Evolutionary conservation across 92 coral and sea anemone species (phyloP).

Genomic region (Phenganax subtilis): DNA sequence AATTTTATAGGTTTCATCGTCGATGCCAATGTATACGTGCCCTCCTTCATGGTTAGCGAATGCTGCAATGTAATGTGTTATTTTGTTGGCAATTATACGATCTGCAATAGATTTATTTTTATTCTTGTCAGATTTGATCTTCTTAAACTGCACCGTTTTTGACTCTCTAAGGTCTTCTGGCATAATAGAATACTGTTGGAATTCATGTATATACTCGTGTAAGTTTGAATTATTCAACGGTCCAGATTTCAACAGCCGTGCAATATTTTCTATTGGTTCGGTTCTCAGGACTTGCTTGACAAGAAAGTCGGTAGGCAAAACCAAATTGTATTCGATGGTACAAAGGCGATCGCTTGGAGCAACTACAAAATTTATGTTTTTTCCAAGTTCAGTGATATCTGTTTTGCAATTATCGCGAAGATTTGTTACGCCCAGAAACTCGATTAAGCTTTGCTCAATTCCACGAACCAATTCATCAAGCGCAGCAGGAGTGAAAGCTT

Average conservation of each 20-base stretch:
- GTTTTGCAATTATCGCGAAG: constrained; percentile 25
- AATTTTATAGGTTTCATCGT: constrained; percentile 33
- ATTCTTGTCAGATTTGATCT: constrained; percentile 40
- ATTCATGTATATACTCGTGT: constrained; percentile 5
- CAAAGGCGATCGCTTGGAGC: constrained; percentile 37
- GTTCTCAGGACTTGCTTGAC: constrained; percentile 40
- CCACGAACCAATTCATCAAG: constrained; percentile 42
- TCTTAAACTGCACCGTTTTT: constrained; percentile 38
- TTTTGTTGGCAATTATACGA: constrained; percentile 47
- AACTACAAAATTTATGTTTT: constrained; percentile 25
- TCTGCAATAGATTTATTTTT: constrained; percentile 46
- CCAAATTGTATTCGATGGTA: constrained; percentile 34
- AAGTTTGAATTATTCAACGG: constrained; percentile 27
- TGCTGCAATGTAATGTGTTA: constrained; percentile 37
- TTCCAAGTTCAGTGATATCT: constrained; percentile 23
- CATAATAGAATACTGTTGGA: constrained; percentile 12
- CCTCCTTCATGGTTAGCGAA: constrained; percentile 53
- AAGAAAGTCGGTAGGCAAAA: constrained; percentile 36
- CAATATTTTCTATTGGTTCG: constrained; percentile 42
- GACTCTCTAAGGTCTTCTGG: constrained; percentile 32
- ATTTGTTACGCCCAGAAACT: constrained; percentile 35
- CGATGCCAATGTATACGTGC: constrained; percentile 46
- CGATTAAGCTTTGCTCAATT: constrained; percentile 23
- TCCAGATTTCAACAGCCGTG: constrained; percentile 36
- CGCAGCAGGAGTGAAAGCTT: constrained; percentile 19